Percentiles rank a stretch among this genome's conserved stretches.
phyloP scores from a whole-genome alignment of 2,888 invertebrate species.

The Latrodectus elegans region DNA sequence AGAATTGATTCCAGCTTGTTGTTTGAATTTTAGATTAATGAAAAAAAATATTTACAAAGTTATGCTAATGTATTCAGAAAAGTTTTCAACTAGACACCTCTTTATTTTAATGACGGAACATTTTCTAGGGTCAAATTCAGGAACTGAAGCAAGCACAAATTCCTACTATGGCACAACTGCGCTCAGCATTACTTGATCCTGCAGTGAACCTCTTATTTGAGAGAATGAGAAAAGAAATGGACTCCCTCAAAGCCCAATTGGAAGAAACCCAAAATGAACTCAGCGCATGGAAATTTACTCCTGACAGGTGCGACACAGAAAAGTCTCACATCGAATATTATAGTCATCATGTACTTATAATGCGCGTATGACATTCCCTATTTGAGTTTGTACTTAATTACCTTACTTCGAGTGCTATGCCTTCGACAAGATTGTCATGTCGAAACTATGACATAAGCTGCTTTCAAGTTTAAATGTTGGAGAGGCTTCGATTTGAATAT shows the following conservation, averaged over 20 bases:
- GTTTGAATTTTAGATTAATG: no score
- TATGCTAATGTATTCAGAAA: background rate
- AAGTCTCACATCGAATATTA: slow-evolving; percentile 70
- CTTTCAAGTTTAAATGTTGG: slow-evolving; percentile 35
- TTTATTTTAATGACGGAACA: slow-evolving; percentile 58
- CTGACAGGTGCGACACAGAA: slow-evolving; percentile 83
- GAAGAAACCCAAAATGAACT: slow-evolving; percentile 98
- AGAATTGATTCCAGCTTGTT: no score
- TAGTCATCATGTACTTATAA: slow-evolving; percentile 49
- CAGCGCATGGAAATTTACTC: slow-evolving; percentile 99
- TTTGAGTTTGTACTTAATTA: slow-evolving; percentile 42
- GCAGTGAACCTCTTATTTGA: slow-evolving; percentile 95
- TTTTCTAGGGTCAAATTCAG: slow-evolving; percentile 88
- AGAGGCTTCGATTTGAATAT: slow-evolving; percentile 36
- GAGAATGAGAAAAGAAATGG: slow-evolving; percentile 90
- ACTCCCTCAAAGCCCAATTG: slow-evolving; percentile 89
- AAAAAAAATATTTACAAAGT: no score
- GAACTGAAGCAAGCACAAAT: slow-evolving; percentile 93
- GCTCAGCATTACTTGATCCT: slow-evolving; percentile 92
- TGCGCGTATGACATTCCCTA: slow-evolving; percentile 66
- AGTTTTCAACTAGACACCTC: background rate
- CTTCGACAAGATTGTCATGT: slow-evolving; percentile 36
- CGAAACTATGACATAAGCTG: slow-evolving; percentile 13
- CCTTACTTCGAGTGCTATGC: slow-evolving; percentile 12
- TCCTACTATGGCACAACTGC: slow-evolving; percentile 83